phyloP scores from a whole-genome alignment of 2,113 vertebrate species.

The Poecile atricapillus region DNA sequence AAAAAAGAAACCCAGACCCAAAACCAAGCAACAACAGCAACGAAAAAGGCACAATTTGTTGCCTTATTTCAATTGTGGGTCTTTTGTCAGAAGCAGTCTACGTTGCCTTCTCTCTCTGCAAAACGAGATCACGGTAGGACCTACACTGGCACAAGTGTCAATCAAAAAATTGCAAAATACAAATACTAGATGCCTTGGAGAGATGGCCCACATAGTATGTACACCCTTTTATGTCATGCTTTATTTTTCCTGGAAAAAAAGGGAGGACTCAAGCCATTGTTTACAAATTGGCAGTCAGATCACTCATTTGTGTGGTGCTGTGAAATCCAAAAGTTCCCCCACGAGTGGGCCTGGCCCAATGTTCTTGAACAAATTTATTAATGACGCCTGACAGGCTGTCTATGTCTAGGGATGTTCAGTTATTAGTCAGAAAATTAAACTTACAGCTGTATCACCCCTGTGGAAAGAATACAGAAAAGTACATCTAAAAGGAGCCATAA shows the following conservation, averaged over 20 bases:
- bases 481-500: not conserved
- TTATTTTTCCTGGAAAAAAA: not conserved
- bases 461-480: constrained; percentile 19
- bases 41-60: not conserved
- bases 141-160: not conserved
- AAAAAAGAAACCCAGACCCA: not conserved
- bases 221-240: not conserved
- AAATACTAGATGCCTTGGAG: not conserved
- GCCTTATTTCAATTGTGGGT: not conserved
- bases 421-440: constrained; percentile 26
- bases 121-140: fast-evolving
- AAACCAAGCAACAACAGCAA: not conserved
- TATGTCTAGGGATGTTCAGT: constrained; percentile 21
- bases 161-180: not conserved
- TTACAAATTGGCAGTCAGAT: not conserved
- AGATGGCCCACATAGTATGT: not conserved
- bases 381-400: not conserved
- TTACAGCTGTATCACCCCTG: not conserved
- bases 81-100: not conserved
- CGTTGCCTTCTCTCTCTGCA: not conserved
- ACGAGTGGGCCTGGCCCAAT: not conserved
- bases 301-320: not conserved
- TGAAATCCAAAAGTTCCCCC: not conserved
- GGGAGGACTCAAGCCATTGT: not conserved
- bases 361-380: not conserved